These are phyloP conservation scores for Vireo altiloquus DNA, from an alignment of 2,113 vertebrate species.

Conservation along the genomic window DNA sequence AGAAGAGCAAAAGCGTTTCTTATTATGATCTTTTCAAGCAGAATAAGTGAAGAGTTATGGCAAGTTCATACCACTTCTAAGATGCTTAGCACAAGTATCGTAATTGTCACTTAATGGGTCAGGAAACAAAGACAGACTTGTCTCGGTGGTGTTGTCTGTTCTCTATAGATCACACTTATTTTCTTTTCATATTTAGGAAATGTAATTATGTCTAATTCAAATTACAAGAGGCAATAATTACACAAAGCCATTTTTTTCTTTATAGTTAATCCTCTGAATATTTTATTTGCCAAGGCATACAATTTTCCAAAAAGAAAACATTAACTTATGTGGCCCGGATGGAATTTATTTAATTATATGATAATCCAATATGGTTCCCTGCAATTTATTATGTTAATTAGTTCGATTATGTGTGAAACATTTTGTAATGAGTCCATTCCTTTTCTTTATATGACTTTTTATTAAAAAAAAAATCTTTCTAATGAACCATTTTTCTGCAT, in stretches of 20 bases:
- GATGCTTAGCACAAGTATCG: conserved; percentile 68
- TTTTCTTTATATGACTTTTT: not conserved
- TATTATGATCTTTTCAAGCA: conserved; percentile 58
- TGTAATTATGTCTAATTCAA: conserved; percentile 66
- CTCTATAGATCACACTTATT: conserved; percentile 68
- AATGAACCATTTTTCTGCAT: not conserved
- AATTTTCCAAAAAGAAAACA: conserved; percentile 36
- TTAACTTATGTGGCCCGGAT: not conserved
- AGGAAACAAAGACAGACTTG: conserved; percentile 72
- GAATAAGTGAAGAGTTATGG: conserved; percentile 52
- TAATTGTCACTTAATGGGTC: conserved; percentile 73
- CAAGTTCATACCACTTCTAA: conserved; percentile 65
- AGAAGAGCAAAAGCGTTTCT: conserved; percentile 9
- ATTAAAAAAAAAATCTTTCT: not conserved
- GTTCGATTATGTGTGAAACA: conserved; percentile 46
- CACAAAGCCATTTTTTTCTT: conserved; percentile 27
- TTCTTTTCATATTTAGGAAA: conserved; percentile 71
- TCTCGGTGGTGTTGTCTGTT: conserved; percentile 38
- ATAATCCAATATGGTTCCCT: conserved; percentile 8
- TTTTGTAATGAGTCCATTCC: conserved; percentile 13
- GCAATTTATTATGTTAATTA: conserved; percentile 51
- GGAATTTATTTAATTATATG: conserved; percentile 54
- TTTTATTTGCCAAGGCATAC: conserved; percentile 49
- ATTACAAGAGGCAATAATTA: conserved; percentile 58
- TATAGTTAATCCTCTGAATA: conserved; percentile 39